phyloP scores from a whole-genome alignment of 2,888 invertebrate genomes.

The Hemithea aestivaria region DNA sequence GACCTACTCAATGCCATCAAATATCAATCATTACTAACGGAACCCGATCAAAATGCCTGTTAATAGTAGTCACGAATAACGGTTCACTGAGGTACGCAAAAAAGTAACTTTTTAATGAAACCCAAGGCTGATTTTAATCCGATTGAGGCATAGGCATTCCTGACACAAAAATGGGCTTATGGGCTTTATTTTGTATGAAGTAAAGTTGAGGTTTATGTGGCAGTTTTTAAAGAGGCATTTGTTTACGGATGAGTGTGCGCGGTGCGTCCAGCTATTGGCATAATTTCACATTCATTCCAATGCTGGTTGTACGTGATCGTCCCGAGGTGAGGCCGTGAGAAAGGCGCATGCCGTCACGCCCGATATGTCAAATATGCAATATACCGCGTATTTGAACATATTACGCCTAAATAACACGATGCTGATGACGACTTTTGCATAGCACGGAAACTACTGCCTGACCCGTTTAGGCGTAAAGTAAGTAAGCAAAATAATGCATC shows the following conservation, averaged over 20 bases:
- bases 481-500: too few relatives aligned
- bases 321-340: conserved; percentile 60
- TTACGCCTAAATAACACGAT: conserved; percentile 12
- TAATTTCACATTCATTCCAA: conserved; percentile 59
- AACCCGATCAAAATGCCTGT: conserved; percentile 29
- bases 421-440: too few relatives aligned
- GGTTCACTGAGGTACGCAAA: conserved; percentile 19
- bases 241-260: conserved; percentile 33
- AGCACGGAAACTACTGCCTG: too few relatives aligned
- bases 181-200: conserved; percentile 3
- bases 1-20: conserved; percentile 14
- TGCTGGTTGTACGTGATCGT: conserved; percentile 45
- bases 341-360: conserved; percentile 51
- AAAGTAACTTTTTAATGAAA: conserved; percentile 23
- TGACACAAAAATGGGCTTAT: not conserved
- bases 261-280: conserved; percentile 40
- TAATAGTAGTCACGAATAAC: conserved; percentile 14
- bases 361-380: conserved; percentile 37
- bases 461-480: too few relatives aligned
- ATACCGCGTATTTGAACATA: conserved; percentile 15
- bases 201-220: too few relatives aligned
- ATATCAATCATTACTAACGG: conserved; percentile 23
- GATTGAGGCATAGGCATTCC: conserved; percentile 17
- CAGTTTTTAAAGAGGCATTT: conserved; percentile 9
- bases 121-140: conserved; percentile 23